Evolutionary conservation across 2,888 invertebrate species (phyloP).

Genomic region (Dasysyrphus tricinctus): DNA sequence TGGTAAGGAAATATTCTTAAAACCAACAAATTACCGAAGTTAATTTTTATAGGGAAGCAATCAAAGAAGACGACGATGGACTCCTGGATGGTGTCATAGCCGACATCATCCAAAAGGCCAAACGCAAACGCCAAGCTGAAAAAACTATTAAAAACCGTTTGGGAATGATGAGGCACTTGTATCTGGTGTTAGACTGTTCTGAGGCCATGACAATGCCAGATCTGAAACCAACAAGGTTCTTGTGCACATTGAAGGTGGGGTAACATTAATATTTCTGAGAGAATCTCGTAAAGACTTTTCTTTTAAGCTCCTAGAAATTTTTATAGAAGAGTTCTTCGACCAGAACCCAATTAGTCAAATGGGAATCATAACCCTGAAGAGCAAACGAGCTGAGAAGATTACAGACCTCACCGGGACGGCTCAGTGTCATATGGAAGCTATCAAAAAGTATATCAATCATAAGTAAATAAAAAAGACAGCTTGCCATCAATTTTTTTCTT

Average conservation of each 20-base stretch:
- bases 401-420: slow-evolving; percentile 95
- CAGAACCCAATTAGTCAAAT: slow-evolving; percentile 99
- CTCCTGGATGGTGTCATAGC: slow-evolving; percentile 95
- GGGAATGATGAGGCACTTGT: slow-evolving; percentile 99
- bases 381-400: slow-evolving; percentile 96
- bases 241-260: slow-evolving; percentile 93
- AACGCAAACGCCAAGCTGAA: slow-evolving; percentile 89
- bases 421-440: slow-evolving; percentile 90
- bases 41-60: slow-evolving; percentile 90
- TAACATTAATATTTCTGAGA: fast-evolving
- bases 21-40: slow-evolving; percentile 31
- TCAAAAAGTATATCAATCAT: slow-evolving; percentile 84
- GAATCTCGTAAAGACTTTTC: not conserved
- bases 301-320: slow-evolving; percentile 93
- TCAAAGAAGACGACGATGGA: slow-evolving; percentile 98
- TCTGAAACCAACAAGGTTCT: slow-evolving; percentile 95
- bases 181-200: slow-evolving; percentile 95
- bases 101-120: slow-evolving; percentile 95
- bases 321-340: slow-evolving; percentile 98
- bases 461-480: not conserved
- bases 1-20: slow-evolving; percentile 85
- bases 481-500: not conserved
- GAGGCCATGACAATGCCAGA: slow-evolving; percentile 97
- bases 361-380: slow-evolving; percentile 94
- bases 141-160: slow-evolving; percentile 90